Percentiles rank a stretch among this genome's conserved stretches.
phyloP scores from a whole-genome alignment of 1,140 invertebrate genomes.

The Neodiprion lecontei region DNA sequence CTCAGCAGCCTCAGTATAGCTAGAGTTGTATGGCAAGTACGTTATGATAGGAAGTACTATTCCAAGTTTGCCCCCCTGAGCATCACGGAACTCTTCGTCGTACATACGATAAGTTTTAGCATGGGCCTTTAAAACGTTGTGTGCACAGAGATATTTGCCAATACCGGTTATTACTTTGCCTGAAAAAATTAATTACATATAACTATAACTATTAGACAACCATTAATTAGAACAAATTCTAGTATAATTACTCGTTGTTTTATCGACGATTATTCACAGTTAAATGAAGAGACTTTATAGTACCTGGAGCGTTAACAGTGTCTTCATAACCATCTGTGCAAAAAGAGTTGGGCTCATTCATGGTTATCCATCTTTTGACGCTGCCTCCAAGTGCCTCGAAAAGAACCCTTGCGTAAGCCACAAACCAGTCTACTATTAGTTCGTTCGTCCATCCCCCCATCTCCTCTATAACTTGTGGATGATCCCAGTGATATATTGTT shows the following conservation, averaged over 20 bases:
- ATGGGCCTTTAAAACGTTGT: constrained; percentile 64
- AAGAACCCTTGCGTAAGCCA: constrained; percentile 48
- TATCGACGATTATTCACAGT: background rate
- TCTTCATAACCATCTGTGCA: constrained; percentile 50
- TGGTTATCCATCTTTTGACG: constrained; percentile 26
- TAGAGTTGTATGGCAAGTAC: background rate
- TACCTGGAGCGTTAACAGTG: constrained; percentile 27
- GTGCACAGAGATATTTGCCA: constrained; percentile 61
- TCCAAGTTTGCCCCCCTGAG: background rate
- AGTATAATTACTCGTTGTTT: too few relatives aligned
- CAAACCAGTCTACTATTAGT: constrained; percentile 51
- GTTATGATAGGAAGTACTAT: background rate
- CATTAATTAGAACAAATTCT: too few relatives aligned
- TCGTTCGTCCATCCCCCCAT: constrained; percentile 46
- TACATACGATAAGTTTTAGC: constrained; percentile 48
- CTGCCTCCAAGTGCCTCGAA: constrained; percentile 20
- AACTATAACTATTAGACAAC: background rate
- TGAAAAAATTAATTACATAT: constrained; percentile 27
- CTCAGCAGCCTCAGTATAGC: background rate
- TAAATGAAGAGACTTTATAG: background rate
- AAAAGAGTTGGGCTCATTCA: constrained; percentile 21
- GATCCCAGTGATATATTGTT: constrained; percentile 47
- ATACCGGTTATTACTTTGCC: constrained; percentile 53
- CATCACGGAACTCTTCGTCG: background rate
- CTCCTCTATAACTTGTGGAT: constrained; percentile 69